phyloP scores from a whole-genome alignment of 2,797 vertebrate species.

The Chelon auratus region DNA sequence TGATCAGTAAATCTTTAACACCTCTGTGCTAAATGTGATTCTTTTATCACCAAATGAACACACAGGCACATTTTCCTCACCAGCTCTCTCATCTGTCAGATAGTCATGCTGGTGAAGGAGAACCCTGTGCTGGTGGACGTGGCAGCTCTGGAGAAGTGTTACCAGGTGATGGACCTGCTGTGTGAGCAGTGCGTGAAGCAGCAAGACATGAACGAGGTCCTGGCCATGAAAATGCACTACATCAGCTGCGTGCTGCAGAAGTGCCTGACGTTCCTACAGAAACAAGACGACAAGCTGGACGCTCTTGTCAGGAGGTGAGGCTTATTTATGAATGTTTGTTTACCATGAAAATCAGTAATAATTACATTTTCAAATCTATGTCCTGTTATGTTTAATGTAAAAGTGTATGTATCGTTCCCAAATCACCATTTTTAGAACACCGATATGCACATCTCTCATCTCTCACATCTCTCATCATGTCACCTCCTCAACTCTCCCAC shows the following conservation, averaged over 20 bases:
- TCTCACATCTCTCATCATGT: background rate
- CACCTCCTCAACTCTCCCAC: background rate
- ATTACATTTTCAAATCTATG: too few species aligned
- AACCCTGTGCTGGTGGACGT: slow-evolving; percentile 88
- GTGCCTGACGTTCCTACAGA: slow-evolving; percentile 85
- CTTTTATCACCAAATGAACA: too few species aligned
- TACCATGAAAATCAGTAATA: too few species aligned
- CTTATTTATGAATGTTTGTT: background rate
- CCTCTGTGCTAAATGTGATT: too few species aligned
- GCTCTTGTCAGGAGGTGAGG: slow-evolving; percentile 87
- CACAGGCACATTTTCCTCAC: background rate
- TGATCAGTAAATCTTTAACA: too few species aligned
- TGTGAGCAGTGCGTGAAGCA: slow-evolving; percentile 92
- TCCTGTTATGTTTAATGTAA: too few species aligned
- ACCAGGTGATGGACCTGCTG: slow-evolving; percentile 91
- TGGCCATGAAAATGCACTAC: slow-evolving; percentile 96
- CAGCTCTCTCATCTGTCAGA: slow-evolving; percentile 73
- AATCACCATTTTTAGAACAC: too few species aligned
- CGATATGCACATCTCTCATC: too few species aligned
- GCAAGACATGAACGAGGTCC: slow-evolving; percentile 90
- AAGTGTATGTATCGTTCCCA: too few species aligned
- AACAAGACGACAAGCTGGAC: slow-evolving; percentile 88
- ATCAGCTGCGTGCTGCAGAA: slow-evolving; percentile 93
- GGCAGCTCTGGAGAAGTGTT: slow-evolving; percentile 89
- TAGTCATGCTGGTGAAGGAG: slow-evolving; percentile 91